A percentile compares a stretch with the other conserved stretches of the same genome.
Evolutionary conservation across 2,797 vertebrate species (phyloP).

Genomic region (Loris lydekkerianus): DNA sequence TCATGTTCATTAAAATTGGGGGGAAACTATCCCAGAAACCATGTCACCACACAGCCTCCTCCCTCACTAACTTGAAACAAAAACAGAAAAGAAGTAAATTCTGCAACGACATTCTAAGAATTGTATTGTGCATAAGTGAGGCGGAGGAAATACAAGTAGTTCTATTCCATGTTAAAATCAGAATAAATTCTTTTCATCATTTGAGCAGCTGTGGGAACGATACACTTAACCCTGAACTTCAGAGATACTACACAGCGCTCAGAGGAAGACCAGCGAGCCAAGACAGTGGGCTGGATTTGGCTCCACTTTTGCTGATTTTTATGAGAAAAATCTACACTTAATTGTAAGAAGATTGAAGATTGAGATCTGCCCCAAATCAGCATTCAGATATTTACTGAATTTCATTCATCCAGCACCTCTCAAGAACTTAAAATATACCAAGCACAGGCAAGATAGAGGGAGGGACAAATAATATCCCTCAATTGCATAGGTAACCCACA

Average conservation of each 20-base stretch:
- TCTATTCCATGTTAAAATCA: not conserved
- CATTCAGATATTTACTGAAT: not conserved
- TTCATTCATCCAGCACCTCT: not conserved
- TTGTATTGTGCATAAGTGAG: accelerated
- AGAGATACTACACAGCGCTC: not conserved
- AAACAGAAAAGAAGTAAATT: not conserved
- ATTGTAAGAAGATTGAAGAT: not conserved
- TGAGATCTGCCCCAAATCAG: not conserved
- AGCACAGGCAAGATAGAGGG: not conserved
- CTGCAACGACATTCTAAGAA: not conserved
- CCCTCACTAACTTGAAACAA: not conserved
- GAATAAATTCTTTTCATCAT: not conserved
- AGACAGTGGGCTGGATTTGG: not conserved
- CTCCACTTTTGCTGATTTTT: not conserved
- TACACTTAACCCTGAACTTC: not conserved
- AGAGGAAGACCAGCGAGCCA: not conserved
- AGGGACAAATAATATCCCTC: not conserved
- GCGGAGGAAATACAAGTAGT: not conserved
- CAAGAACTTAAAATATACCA: not conserved
- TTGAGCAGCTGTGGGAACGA: not conserved
- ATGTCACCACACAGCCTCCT: not conserved
- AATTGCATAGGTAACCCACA: not conserved
- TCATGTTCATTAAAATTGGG: not conserved
- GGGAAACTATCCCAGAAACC: not conserved
- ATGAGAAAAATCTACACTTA: not conserved